A percentile compares a stretch with the other conserved stretches of the same genome.
Evolutionary conservation across 2,888 invertebrate genomes (phyloP).

Genomic region (Cryptus armator): DNA sequence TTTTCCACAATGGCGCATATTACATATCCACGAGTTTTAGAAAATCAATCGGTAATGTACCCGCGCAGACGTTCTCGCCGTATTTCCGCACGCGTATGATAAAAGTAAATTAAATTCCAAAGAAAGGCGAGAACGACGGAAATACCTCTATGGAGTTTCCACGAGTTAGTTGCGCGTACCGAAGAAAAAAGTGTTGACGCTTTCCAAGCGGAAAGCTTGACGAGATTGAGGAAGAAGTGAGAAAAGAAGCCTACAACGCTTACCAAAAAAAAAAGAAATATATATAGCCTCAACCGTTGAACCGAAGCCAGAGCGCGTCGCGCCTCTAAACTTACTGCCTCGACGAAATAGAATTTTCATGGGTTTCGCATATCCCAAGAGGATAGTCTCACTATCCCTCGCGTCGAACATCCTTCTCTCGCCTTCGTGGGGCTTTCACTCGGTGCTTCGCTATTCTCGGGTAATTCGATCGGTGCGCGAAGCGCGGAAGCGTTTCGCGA

Average conservation of each 20-base stretch:
- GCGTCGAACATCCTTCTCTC: slow-evolving; percentile 22
- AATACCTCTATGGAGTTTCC: slow-evolving; percentile 12
- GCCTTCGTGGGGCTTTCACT: slow-evolving; percentile 20
- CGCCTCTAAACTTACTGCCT: background rate
- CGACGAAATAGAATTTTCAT: slow-evolving; percentile 60
- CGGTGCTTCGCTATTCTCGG: slow-evolving; percentile 42
- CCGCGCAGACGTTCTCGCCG: slow-evolving; percentile 1
- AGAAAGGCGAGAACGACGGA: slow-evolving; percentile 14
- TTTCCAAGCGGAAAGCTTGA: slow-evolving; percentile 22
- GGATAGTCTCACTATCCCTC: slow-evolving; percentile 6
- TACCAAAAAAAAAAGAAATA: background rate
- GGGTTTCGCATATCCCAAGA: slow-evolving; percentile 52
- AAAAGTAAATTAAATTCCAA: slow-evolving; percentile 62
- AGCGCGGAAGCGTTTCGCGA: slow-evolving; percentile 39
- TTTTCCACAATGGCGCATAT: too few species aligned
- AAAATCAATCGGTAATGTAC: too few species aligned
- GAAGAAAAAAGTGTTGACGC: slow-evolving; percentile 46
- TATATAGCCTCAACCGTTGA: background rate
- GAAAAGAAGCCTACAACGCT: slow-evolving; percentile 33
- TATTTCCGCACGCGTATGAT: slow-evolving; percentile 50
- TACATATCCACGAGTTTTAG: too few species aligned
- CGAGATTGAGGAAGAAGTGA: slow-evolving; percentile 21
- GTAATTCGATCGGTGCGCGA: slow-evolving; percentile 55
- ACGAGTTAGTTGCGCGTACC: slow-evolving; percentile 36
- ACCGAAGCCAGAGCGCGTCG: background rate